A percentile compares a stretch with the other conserved stretches of the same genome.
Evolutionary conservation across 2,888 invertebrate genomes (phyloP).

Genomic region (Scrobipalpa costella): DNA sequence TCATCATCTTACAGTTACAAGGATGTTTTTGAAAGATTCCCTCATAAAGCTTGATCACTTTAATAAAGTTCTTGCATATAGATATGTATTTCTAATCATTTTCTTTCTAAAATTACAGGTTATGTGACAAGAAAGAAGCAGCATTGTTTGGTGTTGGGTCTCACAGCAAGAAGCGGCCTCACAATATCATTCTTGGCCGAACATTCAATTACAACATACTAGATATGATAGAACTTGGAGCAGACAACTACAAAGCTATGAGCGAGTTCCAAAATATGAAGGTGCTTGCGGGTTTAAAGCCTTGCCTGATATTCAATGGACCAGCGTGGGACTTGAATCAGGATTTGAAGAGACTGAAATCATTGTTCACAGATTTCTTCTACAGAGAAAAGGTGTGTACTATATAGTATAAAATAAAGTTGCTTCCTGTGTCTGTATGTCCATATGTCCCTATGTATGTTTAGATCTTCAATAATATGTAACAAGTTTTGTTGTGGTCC

Average conservation of each 20-base stretch:
- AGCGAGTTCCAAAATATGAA: constrained; percentile 90
- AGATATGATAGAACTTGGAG: constrained; percentile 98
- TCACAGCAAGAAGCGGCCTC: constrained; percentile 96
- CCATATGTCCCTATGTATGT: too few species aligned
- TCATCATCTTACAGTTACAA: too few species aligned
- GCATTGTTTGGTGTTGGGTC: constrained; percentile 95
- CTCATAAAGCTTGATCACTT: too few species aligned
- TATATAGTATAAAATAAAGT: background rate
- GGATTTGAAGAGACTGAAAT: constrained; percentile 91
- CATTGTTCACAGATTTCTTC: constrained; percentile 95
- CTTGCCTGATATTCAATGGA: constrained; percentile 95
- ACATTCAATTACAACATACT: constrained; percentile 93
- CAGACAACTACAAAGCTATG: constrained; percentile 90
- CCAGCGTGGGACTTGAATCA: constrained; percentile 92
- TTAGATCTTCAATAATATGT: too few species aligned
- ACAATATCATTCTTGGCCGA: constrained; percentile 94
- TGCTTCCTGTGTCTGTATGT: too few species aligned
- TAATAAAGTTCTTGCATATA: background rate
- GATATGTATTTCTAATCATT: background rate
- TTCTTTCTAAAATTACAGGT: constrained; percentile 55
- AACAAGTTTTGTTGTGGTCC: too few species aligned
- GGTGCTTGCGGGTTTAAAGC: constrained; percentile 91
- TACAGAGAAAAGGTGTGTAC: constrained; percentile 85
- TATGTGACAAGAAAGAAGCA: constrained; percentile 91
- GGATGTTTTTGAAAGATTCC: too few species aligned